Base-by-base conservation (phyloP, 37 sponge, comb jelly and placozoan species). In the Amphimedon queenslandica region DNA sequence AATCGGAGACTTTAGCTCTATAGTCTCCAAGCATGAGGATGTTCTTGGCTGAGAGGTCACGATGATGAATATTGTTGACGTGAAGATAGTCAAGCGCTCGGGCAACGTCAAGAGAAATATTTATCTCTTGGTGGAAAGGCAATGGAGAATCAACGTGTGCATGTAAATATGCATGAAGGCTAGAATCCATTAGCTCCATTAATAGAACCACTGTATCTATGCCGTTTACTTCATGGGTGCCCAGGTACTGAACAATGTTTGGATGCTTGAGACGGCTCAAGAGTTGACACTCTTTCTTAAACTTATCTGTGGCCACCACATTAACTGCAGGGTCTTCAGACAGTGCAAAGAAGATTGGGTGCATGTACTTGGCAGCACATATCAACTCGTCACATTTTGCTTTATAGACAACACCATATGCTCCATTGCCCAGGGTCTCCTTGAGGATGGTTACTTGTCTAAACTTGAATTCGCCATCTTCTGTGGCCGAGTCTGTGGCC, bases 21-120 rank as follows among this genome's bases (percentile, higher is more conserved):
- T 80, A 64, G 58, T 60, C 38, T 10, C 74, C 27, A 4, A 74
- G 36, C 30, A 86, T 56, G 16, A 86, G 77, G 35, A 86, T 57
- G 61, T 86, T 86, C 64, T 86, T 86, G 24, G 81, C 75, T 2
- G 81, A 75, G n/a, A 86, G 77, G 30, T 86, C 81, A 10, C 87
- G 56, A 63, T 86, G 87, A 25, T 80, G 77, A 34, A 86, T 86
- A 1, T 28, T 34, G 33, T 80, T 75, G 61, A 28, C 41, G 51
- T 86, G 87, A 6, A 86, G 57, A 58, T 55, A 86, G 57, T 79
- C 67, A 21, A 86, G 76, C 1, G 81, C 87, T 23, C 69, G 40
- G 2, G 87, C 76, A 42, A 86, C 81, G 31, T 80, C 76, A 39
- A 69, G 76, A 23, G 55, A 24, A 64, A 76, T 39, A 56, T 76